Percentiles rank a stretch among this genome's conserved stretches.
Evolutionary conservation across 2,113 vertebrate genomes (phyloP).

Genomic region (Zosterops pallidus): DNA sequence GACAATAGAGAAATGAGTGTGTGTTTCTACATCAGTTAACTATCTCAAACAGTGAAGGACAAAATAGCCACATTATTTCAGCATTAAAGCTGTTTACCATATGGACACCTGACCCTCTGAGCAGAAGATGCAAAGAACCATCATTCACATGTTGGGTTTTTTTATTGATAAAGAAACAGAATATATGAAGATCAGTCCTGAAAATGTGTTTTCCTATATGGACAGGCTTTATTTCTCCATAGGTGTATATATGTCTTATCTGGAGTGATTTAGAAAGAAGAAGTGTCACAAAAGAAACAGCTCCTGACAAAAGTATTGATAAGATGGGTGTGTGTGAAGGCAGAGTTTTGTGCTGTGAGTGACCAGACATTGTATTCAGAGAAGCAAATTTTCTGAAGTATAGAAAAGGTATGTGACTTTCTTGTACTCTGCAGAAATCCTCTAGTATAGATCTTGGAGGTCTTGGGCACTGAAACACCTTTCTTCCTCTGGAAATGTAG

Average conservation of each 20-base stretch:
- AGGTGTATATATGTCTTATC: not conserved
- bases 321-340: not conserved
- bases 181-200: not conserved
- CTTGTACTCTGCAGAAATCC: not conserved
- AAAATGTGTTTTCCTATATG: not conserved
- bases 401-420: not conserved
- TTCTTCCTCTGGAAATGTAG: not conserved
- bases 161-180: not conserved
- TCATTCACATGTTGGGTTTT: not conserved
- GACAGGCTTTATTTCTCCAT: not conserved
- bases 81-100: not conserved
- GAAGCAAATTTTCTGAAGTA: not conserved
- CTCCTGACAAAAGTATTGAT: not conserved
- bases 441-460: not conserved
- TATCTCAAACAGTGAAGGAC: not conserved
- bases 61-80: not conserved
- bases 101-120: not conserved
- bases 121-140: not conserved
- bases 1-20: not conserved
- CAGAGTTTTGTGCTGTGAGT: not conserved
- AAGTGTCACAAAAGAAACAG: not conserved
- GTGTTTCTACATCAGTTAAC: not conserved
- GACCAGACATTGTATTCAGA: not conserved
- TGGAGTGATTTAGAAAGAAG: not conserved
- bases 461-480: not conserved